Evolutionary conservation across 2,888 invertebrate genomes (phyloP).

Genomic region (Apomyelois bistriatella): DNA sequence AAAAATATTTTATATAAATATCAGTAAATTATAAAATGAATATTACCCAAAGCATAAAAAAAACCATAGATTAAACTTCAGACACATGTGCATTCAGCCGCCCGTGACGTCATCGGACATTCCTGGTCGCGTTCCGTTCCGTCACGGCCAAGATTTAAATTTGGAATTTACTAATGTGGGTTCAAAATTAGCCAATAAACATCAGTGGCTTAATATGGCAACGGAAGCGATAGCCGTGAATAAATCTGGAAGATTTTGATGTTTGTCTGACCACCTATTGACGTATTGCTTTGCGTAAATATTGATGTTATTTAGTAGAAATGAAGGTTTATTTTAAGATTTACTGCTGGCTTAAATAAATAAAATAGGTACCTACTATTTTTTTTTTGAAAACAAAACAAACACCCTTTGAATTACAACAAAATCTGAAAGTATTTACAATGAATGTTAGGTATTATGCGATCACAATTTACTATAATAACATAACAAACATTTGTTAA

Average conservation of each 20-base stretch:
- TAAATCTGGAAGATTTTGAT: conserved; percentile 19
- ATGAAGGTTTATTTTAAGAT: conserved; percentile 5
- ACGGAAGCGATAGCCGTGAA: conserved; percentile 30
- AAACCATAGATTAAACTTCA: conserved; percentile 36
- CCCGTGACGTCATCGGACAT: conserved; percentile 57
- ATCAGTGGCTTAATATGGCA: conserved; percentile 52
- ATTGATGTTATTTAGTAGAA: conserved; percentile 18
- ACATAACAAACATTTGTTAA: too few relatives aligned
- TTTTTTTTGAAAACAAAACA: too few relatives aligned
- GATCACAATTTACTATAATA: too few relatives aligned
- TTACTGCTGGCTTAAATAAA: not conserved
- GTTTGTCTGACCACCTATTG: conserved; percentile 8
- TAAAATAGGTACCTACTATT: not conserved
- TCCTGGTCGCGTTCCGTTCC: conserved; percentile 46
- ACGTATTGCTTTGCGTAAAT: conserved; percentile 19
- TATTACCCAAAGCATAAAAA: conserved; percentile 36
- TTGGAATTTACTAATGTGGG: conserved; percentile 59
- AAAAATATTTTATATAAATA: too few relatives aligned
- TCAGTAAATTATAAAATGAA: conserved; percentile 11
- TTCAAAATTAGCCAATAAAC: conserved; percentile 58
- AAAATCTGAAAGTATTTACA: too few relatives aligned
- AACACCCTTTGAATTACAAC: too few relatives aligned
- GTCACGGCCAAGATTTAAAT: conserved; percentile 65
- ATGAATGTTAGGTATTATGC: too few relatives aligned
- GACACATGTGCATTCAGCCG: conserved; percentile 30